Conservation (phyloP, 1,140 invertebrate species). For the Pseudomyrmex sp. region DNA sequence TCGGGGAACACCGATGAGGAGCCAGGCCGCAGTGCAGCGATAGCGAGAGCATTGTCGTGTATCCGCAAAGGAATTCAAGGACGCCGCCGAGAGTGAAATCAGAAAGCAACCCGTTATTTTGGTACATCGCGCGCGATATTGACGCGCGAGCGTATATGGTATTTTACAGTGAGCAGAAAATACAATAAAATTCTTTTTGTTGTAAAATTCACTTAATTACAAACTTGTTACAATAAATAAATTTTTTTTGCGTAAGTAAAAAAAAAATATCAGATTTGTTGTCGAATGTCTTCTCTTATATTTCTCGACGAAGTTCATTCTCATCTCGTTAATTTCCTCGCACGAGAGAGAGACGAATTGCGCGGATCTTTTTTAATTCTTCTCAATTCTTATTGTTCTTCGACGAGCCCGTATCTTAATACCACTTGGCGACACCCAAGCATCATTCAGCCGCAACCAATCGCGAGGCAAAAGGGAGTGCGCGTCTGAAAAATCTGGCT, state of each 20-base stretch:
- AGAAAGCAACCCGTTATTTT: constrained; percentile 20
- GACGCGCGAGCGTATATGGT: too few relatives aligned
- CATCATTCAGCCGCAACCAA: background rate
- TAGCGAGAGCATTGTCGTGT: constrained; percentile 11
- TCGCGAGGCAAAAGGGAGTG: background rate
- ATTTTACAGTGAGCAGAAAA: too few relatives aligned
- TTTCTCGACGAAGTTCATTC: background rate
- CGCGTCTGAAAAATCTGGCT: constrained; percentile 62
- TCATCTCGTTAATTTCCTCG: background rate
- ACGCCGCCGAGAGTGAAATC: constrained; percentile 52
- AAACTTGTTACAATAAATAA: too few relatives aligned
- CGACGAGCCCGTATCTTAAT: background rate
- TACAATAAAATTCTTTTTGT: background rate
- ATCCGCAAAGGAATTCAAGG: constrained; percentile 43
- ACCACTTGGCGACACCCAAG: background rate
- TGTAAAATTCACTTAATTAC: too few relatives aligned
- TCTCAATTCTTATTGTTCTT: constrained; percentile 5
- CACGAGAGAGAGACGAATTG: too few relatives aligned
- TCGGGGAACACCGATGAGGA: constrained; percentile 59
- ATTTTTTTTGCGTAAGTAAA: too few relatives aligned
- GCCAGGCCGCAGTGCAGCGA: constrained; percentile 37
- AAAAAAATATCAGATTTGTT: too few relatives aligned
- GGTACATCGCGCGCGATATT: background rate
- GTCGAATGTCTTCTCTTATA: too few relatives aligned
- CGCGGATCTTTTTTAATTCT: constrained; percentile 8